Evolutionary conservation across 2,888 invertebrate genomes (phyloP).

Genomic region (Andricus quercusramuli): DNA sequence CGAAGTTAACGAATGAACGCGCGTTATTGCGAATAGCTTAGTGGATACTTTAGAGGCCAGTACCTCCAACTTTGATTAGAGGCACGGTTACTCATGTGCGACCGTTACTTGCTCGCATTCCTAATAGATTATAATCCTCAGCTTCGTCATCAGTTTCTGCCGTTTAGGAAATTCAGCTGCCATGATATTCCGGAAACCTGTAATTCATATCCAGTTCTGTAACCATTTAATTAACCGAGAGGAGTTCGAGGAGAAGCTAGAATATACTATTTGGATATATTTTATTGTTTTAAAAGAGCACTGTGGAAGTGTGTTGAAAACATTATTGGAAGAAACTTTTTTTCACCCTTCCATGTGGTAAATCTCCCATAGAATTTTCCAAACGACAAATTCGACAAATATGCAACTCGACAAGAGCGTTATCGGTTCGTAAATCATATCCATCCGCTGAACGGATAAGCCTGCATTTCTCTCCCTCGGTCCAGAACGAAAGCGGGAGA

Average conservation of each 20-base stretch:
- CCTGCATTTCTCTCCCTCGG: not conserved
- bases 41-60: constrained; percentile 30
- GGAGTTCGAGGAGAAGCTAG: no score
- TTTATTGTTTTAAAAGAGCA: no score
- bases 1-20: constrained; percentile 23
- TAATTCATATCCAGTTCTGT: not conserved
- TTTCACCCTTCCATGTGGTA: not conserved
- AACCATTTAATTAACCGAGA: no score
- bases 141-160: not conserved
- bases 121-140: not conserved
- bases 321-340: not conserved
- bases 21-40: constrained; percentile 25
- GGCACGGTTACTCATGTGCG: constrained; percentile 2
- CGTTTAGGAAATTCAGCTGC: not conserved
- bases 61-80: constrained; percentile 20
- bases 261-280: no score
- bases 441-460: not conserved
- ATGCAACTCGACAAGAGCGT: not conserved
- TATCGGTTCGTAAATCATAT: constrained; percentile 1
- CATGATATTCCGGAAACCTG: not conserved
- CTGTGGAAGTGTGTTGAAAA: not conserved
- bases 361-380: not conserved
- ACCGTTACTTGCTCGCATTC: constrained; percentile 6
- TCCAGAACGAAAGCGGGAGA: not conserved
- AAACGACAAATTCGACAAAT: not conserved